phyloP scores from a whole-genome alignment of 1,140 invertebrate species.

The Drosophila ogumai region DNA sequence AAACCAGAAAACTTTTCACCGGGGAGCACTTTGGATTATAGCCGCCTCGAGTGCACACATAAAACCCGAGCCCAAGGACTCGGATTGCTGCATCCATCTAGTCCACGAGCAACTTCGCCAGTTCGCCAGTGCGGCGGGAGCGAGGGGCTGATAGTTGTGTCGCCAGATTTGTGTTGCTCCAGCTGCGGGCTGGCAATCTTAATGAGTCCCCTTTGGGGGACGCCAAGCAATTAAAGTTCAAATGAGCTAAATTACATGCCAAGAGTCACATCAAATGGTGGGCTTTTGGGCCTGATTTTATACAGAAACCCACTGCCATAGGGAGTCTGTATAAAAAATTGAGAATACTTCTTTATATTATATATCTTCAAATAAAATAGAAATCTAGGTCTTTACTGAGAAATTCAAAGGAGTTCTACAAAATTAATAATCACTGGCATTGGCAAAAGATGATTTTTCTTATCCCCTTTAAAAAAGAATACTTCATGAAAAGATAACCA shows the following conservation, averaged over 20 bases:
- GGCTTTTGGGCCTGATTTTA: slow-evolving; percentile 27
- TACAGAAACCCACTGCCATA: background rate
- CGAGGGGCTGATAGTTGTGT: slow-evolving; percentile 38
- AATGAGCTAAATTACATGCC: slow-evolving; percentile 55
- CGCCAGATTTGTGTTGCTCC: slow-evolving; percentile 45
- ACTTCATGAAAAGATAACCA: background rate
- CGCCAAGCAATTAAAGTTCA: slow-evolving; percentile 55
- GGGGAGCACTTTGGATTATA: slow-evolving; percentile 78
- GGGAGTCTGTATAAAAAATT: background rate
- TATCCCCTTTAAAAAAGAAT: background rate
- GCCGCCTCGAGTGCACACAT: slow-evolving; percentile 74
- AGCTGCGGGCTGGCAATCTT: slow-evolving; percentile 50
- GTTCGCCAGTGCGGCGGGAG: background rate
- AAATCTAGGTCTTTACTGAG: no score
- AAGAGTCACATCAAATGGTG: slow-evolving; percentile 26
- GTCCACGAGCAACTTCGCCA: slow-evolving; percentile 24
- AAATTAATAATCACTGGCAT: background rate
- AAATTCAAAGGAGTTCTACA: background rate
- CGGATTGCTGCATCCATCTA: slow-evolving; percentile 49
- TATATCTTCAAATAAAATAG: background rate
- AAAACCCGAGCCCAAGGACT: slow-evolving; percentile 67
- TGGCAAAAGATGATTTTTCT: background rate
- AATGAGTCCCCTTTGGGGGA: slow-evolving; percentile 55
- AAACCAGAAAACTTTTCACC: slow-evolving; percentile 70
- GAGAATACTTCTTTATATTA: background rate